Evolutionary conservation across 64 coral and sea anemone genomes (phyloP).

Genomic region (Anthopleura sola): DNA sequence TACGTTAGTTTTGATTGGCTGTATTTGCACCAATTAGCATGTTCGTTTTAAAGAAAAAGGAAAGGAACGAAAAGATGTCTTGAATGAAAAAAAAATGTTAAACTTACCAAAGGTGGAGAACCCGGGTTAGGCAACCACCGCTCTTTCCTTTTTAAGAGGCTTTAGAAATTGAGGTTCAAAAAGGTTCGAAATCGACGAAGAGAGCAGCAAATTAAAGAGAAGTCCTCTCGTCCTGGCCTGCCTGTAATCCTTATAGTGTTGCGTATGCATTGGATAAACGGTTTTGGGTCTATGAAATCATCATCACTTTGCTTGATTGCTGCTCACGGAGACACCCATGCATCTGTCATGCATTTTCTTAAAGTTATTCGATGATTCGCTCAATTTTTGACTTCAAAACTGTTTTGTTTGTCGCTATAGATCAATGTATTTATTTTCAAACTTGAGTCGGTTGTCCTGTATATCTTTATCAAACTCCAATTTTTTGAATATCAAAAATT

Average conservation of each 20-base stretch:
- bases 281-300: not conserved
- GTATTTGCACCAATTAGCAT: too few species aligned
- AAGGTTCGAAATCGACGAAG: not conserved
- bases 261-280: not conserved
- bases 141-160: not conserved
- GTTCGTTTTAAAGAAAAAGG: not conserved
- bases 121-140: not conserved
- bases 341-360: constrained; percentile 3
- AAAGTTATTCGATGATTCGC: not conserved
- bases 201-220: too few species aligned
- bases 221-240: too few species aligned
- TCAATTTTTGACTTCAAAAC: not conserved
- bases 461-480: too few species aligned
- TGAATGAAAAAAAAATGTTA: too few species aligned
- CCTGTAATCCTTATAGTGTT: not conserved
- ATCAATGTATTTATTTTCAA: not conserved
- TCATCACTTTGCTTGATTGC: not conserved
- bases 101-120: not conserved
- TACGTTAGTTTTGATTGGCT: not conserved
- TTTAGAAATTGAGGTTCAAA: not conserved
- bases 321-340: constrained; percentile 21
- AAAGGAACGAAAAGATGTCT: not conserved
- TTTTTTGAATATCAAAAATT: too few species aligned
- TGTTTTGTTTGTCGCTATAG: not conserved
- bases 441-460: too few species aligned